Evolutionary conservation across 2,113 vertebrate genomes (phyloP), one percentile per base, ranked within the genome.

Genomic region (Scomber colias): DNA sequence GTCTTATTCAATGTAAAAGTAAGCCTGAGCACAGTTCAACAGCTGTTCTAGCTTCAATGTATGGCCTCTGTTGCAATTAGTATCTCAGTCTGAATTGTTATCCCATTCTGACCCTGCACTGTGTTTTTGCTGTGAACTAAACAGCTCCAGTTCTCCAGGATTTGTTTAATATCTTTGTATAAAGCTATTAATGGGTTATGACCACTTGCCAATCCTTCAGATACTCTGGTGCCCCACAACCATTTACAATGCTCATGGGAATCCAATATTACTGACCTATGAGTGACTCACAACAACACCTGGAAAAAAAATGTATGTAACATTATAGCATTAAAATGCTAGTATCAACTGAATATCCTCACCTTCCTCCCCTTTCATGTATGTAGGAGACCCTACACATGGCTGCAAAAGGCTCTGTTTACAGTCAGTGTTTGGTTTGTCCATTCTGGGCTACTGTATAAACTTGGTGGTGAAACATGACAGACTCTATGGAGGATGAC

Each of bases 1-100:
- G 50, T 64, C 57, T 16, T 15, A 64, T 68, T 19, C 55, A 24
- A 62, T 46, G 6, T 5, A 72, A 56, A 40, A 48, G 12, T 14
- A 4, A 9, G 21, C 46, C n/a, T 27, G 46, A 56, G 57, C 11
- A 44, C 53, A 30, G 63, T 8, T 19, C 77, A 57, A 55, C 62
- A 83, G 45, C 57, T 44, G 66, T 9, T 60, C 7, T 44, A 14
- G 15, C 45, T 45, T 53, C 3, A 66, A 54, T 35, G 64, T 49
- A n/a, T 44, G 27, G 27, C 24, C 24, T 10, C 13, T 14, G 50
- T 13, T 21, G 24, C 24, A 8, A 8, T 63, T 77, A 15, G 40
- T 11, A 24, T n/a, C 15, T 30, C 27, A 45, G 15, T 44, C 51
- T 50, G 60, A 30, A 7, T 72, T 27, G 24, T 31, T 31, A 53